These are phyloP conservation scores for Mormyrus iriodes DNA, from an alignment of 2,113 vertebrate species.

Conservation along the genomic window DNA sequence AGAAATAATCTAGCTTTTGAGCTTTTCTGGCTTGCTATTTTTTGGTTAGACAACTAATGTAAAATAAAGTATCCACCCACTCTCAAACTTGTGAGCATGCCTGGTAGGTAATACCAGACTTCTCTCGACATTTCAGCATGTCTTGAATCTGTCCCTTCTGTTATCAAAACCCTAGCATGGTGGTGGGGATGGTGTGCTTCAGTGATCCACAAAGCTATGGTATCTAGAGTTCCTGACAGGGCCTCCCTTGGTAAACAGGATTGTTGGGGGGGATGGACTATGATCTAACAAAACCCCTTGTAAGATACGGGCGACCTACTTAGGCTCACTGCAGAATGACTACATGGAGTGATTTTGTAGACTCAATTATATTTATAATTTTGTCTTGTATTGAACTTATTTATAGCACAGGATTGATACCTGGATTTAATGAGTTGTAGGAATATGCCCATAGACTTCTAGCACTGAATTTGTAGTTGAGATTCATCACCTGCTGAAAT, in stretches of 20 bases:
- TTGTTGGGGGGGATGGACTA: not conserved
- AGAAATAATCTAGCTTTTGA: not conserved
- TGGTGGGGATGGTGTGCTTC: not conserved
- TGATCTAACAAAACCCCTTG: not conserved
- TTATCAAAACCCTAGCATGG: not conserved
- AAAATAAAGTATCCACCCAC: not conserved
- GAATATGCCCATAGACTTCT: not conserved
- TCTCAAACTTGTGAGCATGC: not conserved
- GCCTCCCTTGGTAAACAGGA: not conserved
- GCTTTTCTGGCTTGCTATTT: not conserved
- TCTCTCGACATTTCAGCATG: not conserved
- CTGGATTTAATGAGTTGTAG: not conserved
- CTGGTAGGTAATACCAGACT: not conserved
- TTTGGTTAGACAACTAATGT: not conserved
- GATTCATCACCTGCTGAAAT: not conserved
- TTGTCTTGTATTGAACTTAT: not conserved
- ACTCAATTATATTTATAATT: not conserved
- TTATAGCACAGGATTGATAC: not conserved
- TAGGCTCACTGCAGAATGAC: not conserved
- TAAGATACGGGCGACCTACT: not conserved
- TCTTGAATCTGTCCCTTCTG: not conserved
- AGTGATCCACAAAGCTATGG: not conserved
- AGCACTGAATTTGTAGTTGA: not conserved
- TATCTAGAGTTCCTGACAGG: not conserved
- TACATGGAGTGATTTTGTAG: not conserved